These are phyloP conservation scores for Lamellibrachia columna DNA, from an alignment of 2,888 invertebrate genomes.

Conservation along the genomic window DNA sequence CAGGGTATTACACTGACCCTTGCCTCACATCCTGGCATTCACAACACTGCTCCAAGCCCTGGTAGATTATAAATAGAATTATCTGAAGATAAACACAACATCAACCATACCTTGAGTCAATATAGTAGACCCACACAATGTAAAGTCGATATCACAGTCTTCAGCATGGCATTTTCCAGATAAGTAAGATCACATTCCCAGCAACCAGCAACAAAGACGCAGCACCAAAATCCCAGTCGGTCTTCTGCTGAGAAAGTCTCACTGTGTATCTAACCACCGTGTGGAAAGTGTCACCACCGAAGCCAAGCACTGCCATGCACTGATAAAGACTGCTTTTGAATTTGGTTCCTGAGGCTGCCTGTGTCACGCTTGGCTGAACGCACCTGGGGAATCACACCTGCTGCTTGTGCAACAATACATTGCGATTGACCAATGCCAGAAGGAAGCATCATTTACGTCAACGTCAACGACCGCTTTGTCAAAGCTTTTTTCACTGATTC, in stretches of 20 bases:
- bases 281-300: neutral
- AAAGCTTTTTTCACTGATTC: neutral
- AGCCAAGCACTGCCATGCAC: neutral
- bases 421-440: neutral
- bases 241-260: neutral
- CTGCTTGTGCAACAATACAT: neutral
- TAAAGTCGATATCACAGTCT: neutral
- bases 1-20: neutral
- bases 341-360: neutral
- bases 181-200: neutral
- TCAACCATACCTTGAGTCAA: constrained; percentile 7
- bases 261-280: neutral
- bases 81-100: neutral
- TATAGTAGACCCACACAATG: neutral
- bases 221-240: neutral
- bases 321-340: neutral
- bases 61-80: neutral
- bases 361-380: neutral
- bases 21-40: neutral
- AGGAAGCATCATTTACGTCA: neutral
- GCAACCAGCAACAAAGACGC: neutral
- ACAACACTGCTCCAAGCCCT: neutral
- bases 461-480: neutral
- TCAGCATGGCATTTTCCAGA: neutral
- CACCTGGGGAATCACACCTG: constrained; percentile 16